A percentile compares a stretch with the other conserved stretches of the same genome.
Conservation (phyloP, 2,797 vertebrate species). For the Anguilla pacifica region DNA sequence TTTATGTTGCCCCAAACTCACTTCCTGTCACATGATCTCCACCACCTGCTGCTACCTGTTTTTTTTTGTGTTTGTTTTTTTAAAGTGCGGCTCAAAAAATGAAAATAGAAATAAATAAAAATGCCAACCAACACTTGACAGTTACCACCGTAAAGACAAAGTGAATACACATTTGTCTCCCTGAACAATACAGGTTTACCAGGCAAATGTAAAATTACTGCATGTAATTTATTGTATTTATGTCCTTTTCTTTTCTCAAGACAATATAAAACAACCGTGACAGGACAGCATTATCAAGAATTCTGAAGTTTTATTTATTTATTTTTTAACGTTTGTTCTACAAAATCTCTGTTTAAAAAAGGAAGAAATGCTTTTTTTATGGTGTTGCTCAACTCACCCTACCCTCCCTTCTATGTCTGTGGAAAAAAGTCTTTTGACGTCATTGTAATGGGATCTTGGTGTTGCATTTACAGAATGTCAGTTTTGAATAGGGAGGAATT, state of each 20-base stretch:
- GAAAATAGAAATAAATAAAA: not conserved
- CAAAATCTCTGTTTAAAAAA: not conserved
- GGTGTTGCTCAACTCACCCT: not conserved
- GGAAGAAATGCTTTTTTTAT: not conserved
- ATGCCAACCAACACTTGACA: not conserved
- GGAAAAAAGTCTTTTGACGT: not conserved
- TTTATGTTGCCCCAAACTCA: not conserved
- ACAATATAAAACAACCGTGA: not conserved
- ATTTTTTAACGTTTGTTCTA: not conserved
- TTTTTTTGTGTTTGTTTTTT: not conserved
- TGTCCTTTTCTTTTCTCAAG: not conserved
- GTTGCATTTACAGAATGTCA: conserved; percentile 16
- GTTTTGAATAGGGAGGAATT: not conserved
- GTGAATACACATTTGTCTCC: not conserved
- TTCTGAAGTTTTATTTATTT: not conserved
- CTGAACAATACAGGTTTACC: not conserved
- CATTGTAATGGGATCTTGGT: conserved; percentile 15
- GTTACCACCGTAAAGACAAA: not conserved
- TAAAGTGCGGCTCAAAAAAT: not conserved
- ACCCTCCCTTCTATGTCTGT: not conserved
- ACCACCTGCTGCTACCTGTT: not conserved
- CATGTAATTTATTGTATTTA: not conserved
- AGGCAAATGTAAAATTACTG: not conserved
- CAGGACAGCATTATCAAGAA: not conserved
- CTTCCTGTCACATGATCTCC: conserved; percentile 8